These are phyloP conservation scores for Danaus plexippus DNA, from an alignment of 1,140 invertebrate species.

Conservation along the genomic window DNA sequence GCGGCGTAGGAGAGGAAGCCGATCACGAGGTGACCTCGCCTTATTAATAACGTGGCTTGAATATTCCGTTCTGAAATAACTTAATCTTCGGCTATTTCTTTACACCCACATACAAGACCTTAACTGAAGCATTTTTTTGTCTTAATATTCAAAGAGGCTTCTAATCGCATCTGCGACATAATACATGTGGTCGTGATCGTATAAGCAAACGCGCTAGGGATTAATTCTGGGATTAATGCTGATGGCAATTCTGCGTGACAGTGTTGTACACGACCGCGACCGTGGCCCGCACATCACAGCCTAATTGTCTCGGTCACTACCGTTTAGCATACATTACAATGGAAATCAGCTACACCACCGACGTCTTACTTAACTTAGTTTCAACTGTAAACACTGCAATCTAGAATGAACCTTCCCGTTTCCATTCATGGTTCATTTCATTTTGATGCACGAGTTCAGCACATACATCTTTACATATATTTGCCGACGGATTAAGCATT, in stretches of 20 bases:
- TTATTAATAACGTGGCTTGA: constrained; percentile 62
- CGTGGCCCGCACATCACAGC: constrained; percentile 36
- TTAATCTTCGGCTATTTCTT: constrained; percentile 13
- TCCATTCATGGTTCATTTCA: constrained; percentile 13
- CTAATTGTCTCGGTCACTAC: constrained; percentile 57
- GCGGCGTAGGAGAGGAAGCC: constrained; percentile 33
- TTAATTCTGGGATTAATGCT: constrained; percentile 33
- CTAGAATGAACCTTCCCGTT: constrained; percentile 7
- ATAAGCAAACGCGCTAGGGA: constrained; percentile 32
- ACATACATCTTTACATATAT: constrained; percentile 8
- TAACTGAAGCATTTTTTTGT: constrained; percentile 18
- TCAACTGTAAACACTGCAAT: constrained; percentile 19
- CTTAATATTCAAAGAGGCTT: constrained; percentile 32
- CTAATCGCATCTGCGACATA: constrained; percentile 28
- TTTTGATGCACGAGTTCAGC: not conserved
- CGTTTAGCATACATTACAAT: constrained; percentile 64
- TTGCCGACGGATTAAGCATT: constrained; percentile 15
- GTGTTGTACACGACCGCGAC: constrained; percentile 38
- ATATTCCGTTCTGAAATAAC: constrained; percentile 30
- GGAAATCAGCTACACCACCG: constrained; percentile 43
- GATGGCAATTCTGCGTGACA: constrained; percentile 36
- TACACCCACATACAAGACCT: constrained; percentile 25
- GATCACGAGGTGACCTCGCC: constrained; percentile 43
- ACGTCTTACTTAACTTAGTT: constrained; percentile 41
- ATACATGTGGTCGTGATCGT: constrained; percentile 51